phyloP scores from a whole-genome alignment of 2,888 invertebrate species.

The Nephrotoma appendiculata region DNA sequence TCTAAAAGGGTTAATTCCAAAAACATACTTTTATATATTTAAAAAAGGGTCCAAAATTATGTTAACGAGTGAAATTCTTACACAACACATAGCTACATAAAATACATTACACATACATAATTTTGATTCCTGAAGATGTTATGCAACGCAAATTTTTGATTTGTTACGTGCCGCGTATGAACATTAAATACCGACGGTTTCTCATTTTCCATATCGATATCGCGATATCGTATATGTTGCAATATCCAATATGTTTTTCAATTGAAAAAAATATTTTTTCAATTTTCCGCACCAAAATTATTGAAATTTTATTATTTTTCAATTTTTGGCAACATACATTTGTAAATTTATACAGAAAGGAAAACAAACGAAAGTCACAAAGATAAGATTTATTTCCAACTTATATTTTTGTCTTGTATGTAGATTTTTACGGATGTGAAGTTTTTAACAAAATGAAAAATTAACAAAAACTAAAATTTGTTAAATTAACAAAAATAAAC shows the following conservation, averaged over 20 bases:
- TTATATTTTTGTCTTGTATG: neutral
- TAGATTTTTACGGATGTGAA: too few relatives aligned
- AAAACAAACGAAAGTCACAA: neutral
- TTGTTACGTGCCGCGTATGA: neutral
- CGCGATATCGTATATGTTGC: neutral
- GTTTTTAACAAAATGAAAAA: too few relatives aligned
- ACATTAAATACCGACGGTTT: neutral
- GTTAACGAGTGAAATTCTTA: neutral
- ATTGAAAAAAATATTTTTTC: neutral
- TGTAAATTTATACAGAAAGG: neutral
- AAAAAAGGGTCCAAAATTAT: neutral
- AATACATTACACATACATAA: neutral
- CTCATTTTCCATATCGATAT: neutral
- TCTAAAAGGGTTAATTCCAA: neutral
- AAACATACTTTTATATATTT: neutral
- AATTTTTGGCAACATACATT: neutral
- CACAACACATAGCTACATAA: neutral
- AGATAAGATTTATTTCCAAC: neutral
- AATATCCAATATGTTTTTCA: neutral
- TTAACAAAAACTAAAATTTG: too few relatives aligned
- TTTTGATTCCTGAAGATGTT: neutral
- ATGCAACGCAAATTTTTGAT: neutral
- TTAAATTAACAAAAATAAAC: too few relatives aligned
- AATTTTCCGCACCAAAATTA: neutral
- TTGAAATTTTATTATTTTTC: neutral